Base-by-base conservation (phyloP, 2,113 vertebrate genomes). In the Nanger granti region DNA sequence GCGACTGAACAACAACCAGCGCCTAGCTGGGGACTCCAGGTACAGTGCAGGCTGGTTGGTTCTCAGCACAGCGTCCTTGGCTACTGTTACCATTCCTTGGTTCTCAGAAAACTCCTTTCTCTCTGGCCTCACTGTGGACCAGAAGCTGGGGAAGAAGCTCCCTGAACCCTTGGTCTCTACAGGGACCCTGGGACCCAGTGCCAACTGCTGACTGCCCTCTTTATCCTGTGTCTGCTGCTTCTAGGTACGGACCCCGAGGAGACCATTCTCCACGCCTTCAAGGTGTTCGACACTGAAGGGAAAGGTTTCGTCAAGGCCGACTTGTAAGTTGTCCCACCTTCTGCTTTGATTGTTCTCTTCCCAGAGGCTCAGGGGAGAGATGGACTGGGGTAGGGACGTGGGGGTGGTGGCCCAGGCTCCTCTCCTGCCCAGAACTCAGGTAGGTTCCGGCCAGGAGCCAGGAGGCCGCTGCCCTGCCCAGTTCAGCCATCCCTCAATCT, bases 161-260 rank as follows among this genome's bases (percentile, higher is more conserved):
- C 26, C 10, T 14, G 4, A 49, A 37, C 26, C 13, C 8, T 13
- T 17, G 69, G 55, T 17, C 54, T 64, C 44, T 29, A 12, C 6
- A 3, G n/a, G 34, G 24, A 15, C 57, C 55, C 1, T 3, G 29
- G 54, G 41, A 14, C 11, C 76, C 2, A 41, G 22, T 1, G 10
- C 18, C 37, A 47, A 9, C 17, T 3, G 3, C 86, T 59, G 64
- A 20, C 47, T 41, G 55, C 7, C 34, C 95, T 86, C 96, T 95
- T 93, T 95, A 95, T 80, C 90, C 73, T 49, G 41, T 89, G 89
- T 95, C 95, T 98, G 59, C 89, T 66, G 60, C 64, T 98, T 98
- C 91, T 76, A 99, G 99, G 99, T 94, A 99, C 99, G 0, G 99
- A 99, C 97, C 99, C 99, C 1, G 99, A 99, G 98, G 99, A 99